Evolutionary conservation across 1,140 invertebrate genomes (phyloP), one percentile per base, ranked within the genome.

Genomic region (Trichomalopsis sarcophagae): DNA sequence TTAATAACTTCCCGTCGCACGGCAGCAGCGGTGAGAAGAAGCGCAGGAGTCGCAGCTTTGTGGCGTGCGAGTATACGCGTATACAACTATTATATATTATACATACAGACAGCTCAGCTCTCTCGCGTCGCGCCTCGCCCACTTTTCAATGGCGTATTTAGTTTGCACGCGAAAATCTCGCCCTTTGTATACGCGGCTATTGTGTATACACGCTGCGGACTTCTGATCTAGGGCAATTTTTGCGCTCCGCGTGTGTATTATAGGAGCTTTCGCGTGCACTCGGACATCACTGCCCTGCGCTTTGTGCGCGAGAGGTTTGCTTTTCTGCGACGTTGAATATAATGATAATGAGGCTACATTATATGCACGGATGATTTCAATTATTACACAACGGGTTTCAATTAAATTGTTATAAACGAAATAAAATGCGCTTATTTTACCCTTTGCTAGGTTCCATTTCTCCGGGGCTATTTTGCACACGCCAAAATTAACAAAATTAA

Each of bases 1-100:
- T 77, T 84, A 79, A 84, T 84, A 84, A 73, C 68, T 79, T 84
- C 82, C 76, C 66, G 76, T 79, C 62, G 17, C 69, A 71, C 69
- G 27, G 69, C 17, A n/a, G 6, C 14, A 62, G 21, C 10, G 47
- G 55, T 27, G 81, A 81, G 47, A 73, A 66, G 21, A 17, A 62
- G 21, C 14, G 21, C 14, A 62, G 55, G 17, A 44, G 40, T 7
- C 40, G 10, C 69, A 27, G 80, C 71, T 62, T 55, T 36, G 44
- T 81, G 30, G 14, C 47, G 13, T 36, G 2, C 27, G 27, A 27
- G 33, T 36, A 36, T 36, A 36, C 0, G 33, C 33, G 33, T 36
- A 36, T 36, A 27, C 27, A 27, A 27, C 27, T 36, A 36, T n/a
- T n/a, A n/a, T n/a, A n/a, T n/a, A n/a, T n/a, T 36, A 36, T 36